Evolutionary conservation across 2,888 invertebrate genomes (phyloP).

Genomic region (Ceraclea dissimilis): DNA sequence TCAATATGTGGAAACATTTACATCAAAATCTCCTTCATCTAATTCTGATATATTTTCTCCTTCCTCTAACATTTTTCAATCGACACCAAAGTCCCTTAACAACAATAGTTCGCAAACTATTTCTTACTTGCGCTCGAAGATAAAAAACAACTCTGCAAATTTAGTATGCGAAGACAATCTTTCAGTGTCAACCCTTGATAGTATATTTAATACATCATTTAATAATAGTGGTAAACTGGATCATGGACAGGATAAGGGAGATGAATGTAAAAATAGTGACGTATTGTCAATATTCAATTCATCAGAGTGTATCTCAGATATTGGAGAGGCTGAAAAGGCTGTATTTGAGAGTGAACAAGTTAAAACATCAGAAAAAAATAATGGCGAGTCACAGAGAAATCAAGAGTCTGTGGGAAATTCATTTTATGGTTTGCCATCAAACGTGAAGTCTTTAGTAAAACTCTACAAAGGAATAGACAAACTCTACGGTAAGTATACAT

Average conservation of each 20-base stretch:
- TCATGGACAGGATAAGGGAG: not conserved
- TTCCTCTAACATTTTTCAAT: not conserved
- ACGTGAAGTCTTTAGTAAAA: constrained; percentile 62
- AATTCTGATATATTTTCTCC: not conserved
- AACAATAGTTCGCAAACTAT: not conserved
- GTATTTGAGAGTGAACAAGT: too few relatives aligned
- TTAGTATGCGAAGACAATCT: constrained; percentile 6
- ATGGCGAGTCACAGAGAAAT: too few relatives aligned
- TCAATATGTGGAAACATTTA: not conserved
- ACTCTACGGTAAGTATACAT: constrained; percentile 73
- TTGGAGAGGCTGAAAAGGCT: too few relatives aligned
- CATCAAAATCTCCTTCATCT: not conserved
- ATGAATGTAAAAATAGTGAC: not conserved
- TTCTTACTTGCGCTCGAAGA: too few relatives aligned
- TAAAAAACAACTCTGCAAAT: too few relatives aligned
- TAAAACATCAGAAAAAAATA: too few relatives aligned
- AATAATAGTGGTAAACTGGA: not conserved
- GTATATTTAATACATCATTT: constrained; percentile 2
- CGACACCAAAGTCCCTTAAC: not conserved
- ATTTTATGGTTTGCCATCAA: constrained; percentile 75
- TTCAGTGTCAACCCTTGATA: constrained; percentile 6
- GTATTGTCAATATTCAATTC: not conserved
- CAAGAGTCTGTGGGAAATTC: too few relatives aligned
- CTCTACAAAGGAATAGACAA: constrained; percentile 69
- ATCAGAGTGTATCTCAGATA: not conserved